These are phyloP conservation scores for Hoplodrina blanda DNA, from an alignment of 2,888 invertebrate genomes.

Conservation along the genomic window DNA sequence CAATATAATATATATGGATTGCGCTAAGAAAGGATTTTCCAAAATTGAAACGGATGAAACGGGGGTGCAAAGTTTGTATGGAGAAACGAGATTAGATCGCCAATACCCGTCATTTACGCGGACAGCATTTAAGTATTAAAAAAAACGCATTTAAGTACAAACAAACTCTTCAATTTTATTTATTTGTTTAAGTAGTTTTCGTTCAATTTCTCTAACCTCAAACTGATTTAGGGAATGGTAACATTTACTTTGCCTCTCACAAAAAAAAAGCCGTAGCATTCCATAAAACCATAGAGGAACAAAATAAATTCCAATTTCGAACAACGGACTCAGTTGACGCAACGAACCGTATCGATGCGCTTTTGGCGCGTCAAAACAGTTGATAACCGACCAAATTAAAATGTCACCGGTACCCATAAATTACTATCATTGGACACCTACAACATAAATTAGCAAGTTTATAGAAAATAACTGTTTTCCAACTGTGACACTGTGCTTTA, in stretches of 20 bases:
- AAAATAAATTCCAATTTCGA: conserved; percentile 53
- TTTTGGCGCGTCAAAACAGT: conserved; percentile 58
- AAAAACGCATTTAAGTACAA: no score
- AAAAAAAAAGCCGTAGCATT: conserved; percentile 23
- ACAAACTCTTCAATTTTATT: no score
- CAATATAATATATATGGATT: no score
- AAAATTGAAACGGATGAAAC: no score
- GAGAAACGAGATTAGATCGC: no score
- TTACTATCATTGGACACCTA: conserved; percentile 37
- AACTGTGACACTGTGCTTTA: conserved; percentile 40
- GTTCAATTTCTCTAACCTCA: conserved; percentile 24
- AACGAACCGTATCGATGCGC: conserved; percentile 63
- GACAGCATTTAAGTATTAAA: no score
- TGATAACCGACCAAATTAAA: conserved; percentile 58
- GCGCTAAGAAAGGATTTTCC: no score
- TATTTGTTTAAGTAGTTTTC: not conserved
- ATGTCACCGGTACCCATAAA: conserved; percentile 40
- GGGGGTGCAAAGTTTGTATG: no score
- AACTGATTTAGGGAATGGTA: conserved; percentile 26
- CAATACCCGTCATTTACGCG: no score
- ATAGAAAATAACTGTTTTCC: conserved; percentile 36
- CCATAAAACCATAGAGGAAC: conserved; percentile 47
- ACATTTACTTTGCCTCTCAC: conserved; percentile 21
- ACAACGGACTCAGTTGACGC: conserved; percentile 57
- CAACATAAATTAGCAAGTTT: conserved; percentile 32